Evolutionary conservation across 2,113 vertebrate genomes (phyloP), one percentile per base, ranked within the genome.

Genomic region (Caranx melampygus): DNA sequence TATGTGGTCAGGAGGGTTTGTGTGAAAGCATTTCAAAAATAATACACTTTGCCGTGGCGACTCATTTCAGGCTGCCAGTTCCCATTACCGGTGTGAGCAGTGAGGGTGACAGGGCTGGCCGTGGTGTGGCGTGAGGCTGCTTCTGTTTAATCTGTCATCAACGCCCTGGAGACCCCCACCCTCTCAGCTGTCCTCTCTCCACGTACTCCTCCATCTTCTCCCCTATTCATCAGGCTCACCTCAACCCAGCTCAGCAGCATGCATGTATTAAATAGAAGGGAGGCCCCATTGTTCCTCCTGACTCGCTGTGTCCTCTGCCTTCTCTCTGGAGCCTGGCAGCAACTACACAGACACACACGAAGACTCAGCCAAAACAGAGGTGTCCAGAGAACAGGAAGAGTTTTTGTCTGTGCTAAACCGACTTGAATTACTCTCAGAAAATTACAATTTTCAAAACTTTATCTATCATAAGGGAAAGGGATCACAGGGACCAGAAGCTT

Each of bases 21-120:
- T 97, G 98, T 98, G 97, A 99, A 98, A 99, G 98, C 97, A 97
- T 97, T 98, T 99, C 97, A 99, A 99, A 99, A 99, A 99, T 98
- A 98, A 99, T 99, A 98, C 96, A 96, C 96, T 96, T 95, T 94
- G 95, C 96, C 90, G 92, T 92, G 95, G 96, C 94, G 95, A 97
- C 97, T 98, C 97, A 98, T 99, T 99, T 98, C 96, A 96, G 94
- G 95, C 97, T 97, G 98, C 97, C 98, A 98, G 93, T 92, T 97
- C 95, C 95, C 94, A 99, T 99, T 99, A 99, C 58, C 82, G 93
- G 86, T 94, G 94, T 96, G 97, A 98, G 96, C 49, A 72, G 89
- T 97, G 97, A 99, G 95, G 96, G 93, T 79, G 96, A 97, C 96
- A 97, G 96, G 95, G 95, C 93, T 89, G 95, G 95, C 95, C 90